phyloP scores from a whole-genome alignment of 2,797 vertebrate genomes.

The Crypturellus tataupa region DNA sequence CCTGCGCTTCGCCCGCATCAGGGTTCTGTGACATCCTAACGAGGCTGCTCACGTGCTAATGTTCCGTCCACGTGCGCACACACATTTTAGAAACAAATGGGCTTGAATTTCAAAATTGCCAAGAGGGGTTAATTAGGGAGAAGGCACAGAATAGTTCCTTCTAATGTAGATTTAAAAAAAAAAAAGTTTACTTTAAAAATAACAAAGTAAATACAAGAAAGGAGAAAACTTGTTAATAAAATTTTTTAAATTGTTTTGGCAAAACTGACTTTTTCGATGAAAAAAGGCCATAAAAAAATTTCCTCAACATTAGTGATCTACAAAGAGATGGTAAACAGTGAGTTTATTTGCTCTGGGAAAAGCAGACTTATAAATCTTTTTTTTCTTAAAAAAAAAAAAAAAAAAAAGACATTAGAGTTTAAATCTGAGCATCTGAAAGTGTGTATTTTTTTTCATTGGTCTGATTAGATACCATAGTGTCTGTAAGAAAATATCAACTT shows the following conservation, averaged over 20 bases:
- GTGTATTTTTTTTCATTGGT: neutral
- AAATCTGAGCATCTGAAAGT: neutral
- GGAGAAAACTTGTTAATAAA: neutral
- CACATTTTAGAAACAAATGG: fast-evolving
- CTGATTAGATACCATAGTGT: neutral
- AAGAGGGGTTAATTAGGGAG: neutral
- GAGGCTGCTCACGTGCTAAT: fast-evolving
- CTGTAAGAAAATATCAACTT: neutral
- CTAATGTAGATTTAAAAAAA: neutral
- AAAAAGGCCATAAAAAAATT: neutral
- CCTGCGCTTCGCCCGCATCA: neutral
- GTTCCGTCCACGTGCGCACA: neutral
- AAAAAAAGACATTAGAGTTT: neutral
- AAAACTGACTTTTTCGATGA: neutral
- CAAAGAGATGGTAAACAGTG: neutral
- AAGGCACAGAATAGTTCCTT: neutral
- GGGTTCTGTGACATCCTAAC: fast-evolving
- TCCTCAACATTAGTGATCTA: neutral
- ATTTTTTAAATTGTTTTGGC: neutral
- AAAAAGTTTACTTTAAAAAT: neutral
- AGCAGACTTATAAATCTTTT: neutral
- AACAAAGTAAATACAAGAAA: neutral
- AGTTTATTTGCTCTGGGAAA: neutral
- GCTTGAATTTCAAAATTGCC: neutral
- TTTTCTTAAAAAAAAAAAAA: too few relatives aligned